phyloP scores from a whole-genome alignment of 2,797 vertebrate genomes.

The Betta splendens region DNA sequence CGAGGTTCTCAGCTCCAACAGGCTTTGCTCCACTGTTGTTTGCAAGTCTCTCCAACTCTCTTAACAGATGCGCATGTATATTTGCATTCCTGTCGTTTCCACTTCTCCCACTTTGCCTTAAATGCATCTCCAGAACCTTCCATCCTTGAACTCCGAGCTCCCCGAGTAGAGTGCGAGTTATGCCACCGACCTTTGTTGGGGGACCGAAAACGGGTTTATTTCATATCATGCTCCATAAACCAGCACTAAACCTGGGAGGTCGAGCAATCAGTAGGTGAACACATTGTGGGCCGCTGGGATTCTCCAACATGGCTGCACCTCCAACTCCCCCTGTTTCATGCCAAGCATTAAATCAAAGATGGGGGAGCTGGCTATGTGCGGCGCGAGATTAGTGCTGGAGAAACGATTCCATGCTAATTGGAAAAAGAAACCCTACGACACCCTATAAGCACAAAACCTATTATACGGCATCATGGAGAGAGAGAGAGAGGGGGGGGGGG shows the following conservation, averaged over 20 bases:
- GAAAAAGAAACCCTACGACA: constrained; percentile 70
- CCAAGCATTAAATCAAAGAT: constrained; percentile 77
- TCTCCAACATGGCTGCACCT: constrained; percentile 63
- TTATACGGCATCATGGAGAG: constrained; percentile 59
- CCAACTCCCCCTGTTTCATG: constrained; percentile 52
- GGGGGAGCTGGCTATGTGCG: constrained; percentile 54
- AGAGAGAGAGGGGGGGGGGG: no score
- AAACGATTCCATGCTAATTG: constrained; percentile 77
- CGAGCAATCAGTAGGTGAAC: constrained; percentile 71
- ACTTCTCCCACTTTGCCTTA: constrained; percentile 20
- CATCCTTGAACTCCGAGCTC: constrained; percentile 60
- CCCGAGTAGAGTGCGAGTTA: constrained; percentile 55
- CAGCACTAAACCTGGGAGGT: constrained; percentile 75
- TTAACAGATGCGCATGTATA: constrained; percentile 35
- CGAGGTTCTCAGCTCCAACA: constrained; percentile 3
- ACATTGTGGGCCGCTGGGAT: constrained; percentile 61
- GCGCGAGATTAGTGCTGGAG: constrained; percentile 70
- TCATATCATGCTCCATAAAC: constrained; percentile 80
- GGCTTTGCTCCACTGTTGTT: constrained; percentile 28
- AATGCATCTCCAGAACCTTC: constrained; percentile 57
- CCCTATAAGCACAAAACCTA: constrained; percentile 66
- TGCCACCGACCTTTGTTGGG: constrained; percentile 65
- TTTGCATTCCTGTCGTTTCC: constrained; percentile 33
- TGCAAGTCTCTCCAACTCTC: constrained; percentile 17
- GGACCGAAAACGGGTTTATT: constrained; percentile 71